phyloP scores from a whole-genome alignment of 1,140 invertebrate species.

The Pseudachorutes palmiensis region DNA sequence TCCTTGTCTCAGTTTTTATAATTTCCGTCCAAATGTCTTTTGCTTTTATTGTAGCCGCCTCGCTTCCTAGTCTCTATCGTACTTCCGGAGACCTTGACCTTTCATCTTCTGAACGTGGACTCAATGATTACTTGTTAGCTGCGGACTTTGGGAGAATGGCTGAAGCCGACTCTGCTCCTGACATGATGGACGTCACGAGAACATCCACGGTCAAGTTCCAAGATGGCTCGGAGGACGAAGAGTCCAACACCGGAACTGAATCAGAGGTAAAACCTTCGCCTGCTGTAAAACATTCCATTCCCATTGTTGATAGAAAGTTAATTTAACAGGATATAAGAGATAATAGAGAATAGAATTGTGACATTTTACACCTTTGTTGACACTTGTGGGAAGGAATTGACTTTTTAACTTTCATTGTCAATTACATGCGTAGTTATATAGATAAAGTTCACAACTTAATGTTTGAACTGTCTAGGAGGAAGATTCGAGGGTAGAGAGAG shows the following conservation, averaged over 20 bases:
- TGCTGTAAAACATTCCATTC: too few species aligned
- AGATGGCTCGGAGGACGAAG: constrained; percentile 52
- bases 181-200: constrained; percentile 44
- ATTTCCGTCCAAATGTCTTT: background rate
- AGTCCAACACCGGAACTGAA: constrained; percentile 61
- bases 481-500: too few species aligned
- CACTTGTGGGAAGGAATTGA: too few species aligned
- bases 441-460: too few species aligned
- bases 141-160: constrained; percentile 8
- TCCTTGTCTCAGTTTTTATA: background rate
- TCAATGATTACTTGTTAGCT: constrained; percentile 22
- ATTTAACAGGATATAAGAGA: too few species aligned
- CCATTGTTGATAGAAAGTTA: too few species aligned
- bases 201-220: constrained; percentile 83
- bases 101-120: constrained; percentile 21
- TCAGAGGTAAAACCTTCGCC: constrained; percentile 37
- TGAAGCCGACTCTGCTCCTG: background rate
- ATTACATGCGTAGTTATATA: too few species aligned
- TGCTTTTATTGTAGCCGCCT: constrained; percentile 8
- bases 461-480: too few species aligned
- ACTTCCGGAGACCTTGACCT: constrained; percentile 30
- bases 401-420: too few species aligned
- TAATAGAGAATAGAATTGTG: too few species aligned
- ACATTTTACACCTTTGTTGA: too few species aligned
- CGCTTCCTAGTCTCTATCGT: constrained; percentile 26